Base-by-base conservation (phyloP, 2,113 vertebrate species). In the Brachyhypopomus occidentalis region DNA sequence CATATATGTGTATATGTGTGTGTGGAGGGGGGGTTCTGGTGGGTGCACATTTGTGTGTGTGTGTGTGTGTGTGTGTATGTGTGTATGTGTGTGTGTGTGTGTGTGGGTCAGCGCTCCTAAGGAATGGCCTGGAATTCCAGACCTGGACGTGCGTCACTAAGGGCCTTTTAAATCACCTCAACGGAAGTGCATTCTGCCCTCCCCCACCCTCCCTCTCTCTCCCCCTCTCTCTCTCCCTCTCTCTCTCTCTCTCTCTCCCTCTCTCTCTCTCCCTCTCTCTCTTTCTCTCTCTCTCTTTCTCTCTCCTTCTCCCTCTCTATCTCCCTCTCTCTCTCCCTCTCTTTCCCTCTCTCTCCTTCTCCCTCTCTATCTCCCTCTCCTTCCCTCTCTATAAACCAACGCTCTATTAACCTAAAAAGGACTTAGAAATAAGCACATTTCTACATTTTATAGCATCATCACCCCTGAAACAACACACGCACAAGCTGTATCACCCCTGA, bases 361-460 rank as follows among this genome's bases (percentile, higher is more conserved):
- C 62, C 11, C 62, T 8, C 30, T 20, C 25, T 23, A 4, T 36
- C 64, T 19, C 3, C 36, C 20, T 38, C 14, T 67, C 30, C 45
- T 52, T 45, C 9, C 9, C 1, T 52, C 45, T 52, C 36, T 69
- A 56, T 78, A 78, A 78, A 70, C 77, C 23, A 76, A 58, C 66
- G 30, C 30, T 23, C 22, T 38, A 59, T 59, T 79, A 30, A 55
- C 66, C 77, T 25, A 71, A 80, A 60, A 81, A 77, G 78, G 75
- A 64, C 55, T 67, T 58, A 79, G 83, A 75, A 60, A 22, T 64
- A 67, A 74, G 63, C 58, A 82, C 80, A 84, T 83, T 79, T 48
- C 48, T 19, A 81, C 63, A 59, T 83, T 87, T 85, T 84, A 87
- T 85, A 88, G 72, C 3, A 11, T 4, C 17, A 62, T 60, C 55